Evolutionary conservation across 2,113 vertebrate species (phyloP), one percentile per base, ranked within the genome.

Genomic region (Piprites chloris): DNA sequence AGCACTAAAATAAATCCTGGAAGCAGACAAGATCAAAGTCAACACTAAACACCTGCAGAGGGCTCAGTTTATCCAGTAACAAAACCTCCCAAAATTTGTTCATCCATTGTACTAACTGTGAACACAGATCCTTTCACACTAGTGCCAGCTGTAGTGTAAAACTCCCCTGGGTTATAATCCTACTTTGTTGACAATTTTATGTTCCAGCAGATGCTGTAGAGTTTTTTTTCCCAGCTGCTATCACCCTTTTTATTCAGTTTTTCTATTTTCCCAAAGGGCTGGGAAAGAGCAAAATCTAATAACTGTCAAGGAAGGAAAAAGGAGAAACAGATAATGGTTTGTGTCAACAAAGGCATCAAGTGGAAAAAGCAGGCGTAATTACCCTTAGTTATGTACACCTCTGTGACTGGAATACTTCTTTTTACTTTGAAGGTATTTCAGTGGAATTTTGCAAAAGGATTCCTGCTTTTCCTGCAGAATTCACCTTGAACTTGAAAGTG

Each of bases 71-170:
- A 27, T 53, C 69, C 30, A 58, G 30, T 12, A 72, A 32, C 33
- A 69, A 89, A 76, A 76, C 42, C 33, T 47, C 41, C n/a, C 30
- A 82, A 73, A 81, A 47, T 89, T 89, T 23, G 30, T 46, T 66
- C 75, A 27, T 68, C 21, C 71, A n/a, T 69, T 27, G 17, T 49
- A 17, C 28, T 87, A 44, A 28, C 39, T 65, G 53, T 30, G 37
- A 80, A 87, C 50, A 85, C 28, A 90, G 62, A 79, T 27, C 53
- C 37, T 76, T 93, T 93, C 62, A 79, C 41, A 62, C 27, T 39
- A 73, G 41, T 18, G 50, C 53, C 89, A 96, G 87, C 85, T 96
- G 95, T 74, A 90, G 42, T 27, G 55, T 81, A 95, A 95, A 96
- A 72, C 17, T 79, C 95, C 56, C 33, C 86, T 69, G 65, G 47